Evolutionary conservation across 2,888 invertebrate species (phyloP), one percentile per base, ranked within the genome.

Genomic region (Leptopilina myrica): DNA sequence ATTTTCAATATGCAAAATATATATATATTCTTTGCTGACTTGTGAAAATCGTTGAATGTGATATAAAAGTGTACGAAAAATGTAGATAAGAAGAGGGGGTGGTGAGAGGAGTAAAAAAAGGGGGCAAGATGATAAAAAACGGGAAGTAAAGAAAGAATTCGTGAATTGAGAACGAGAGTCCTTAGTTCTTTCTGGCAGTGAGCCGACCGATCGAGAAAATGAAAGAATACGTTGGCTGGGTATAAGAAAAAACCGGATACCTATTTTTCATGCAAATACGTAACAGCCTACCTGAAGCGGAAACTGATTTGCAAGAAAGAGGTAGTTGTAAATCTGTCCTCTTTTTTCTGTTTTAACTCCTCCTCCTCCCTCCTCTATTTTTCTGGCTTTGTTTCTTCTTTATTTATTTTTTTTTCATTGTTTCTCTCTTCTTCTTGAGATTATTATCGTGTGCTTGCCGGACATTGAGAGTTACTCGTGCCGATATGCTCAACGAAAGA

Each of bases 1-100:
- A 85, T 88, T 88, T 87, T 85, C 86, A 87, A 87, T 83, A 84
- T 80, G 81, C 77, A 73, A 49, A 49, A 49, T 11, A 67, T 20
- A 20, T 20, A 20, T 20, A 20, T 77, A 65, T 43, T 8, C 43
- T 8, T 33, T 33, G 8, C 43, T 43, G 9, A 56, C 66, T 69
- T 76, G 33, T 33, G 79, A 80, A 83, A 82, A 80, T 78, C 80
- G 79, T 78, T 69, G 62, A 80, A n/a, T 73, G 76, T 79, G 9
- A 9, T 11, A 79, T 80, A 53, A 78, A 33, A 80, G 56, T 78
- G 15, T 66, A 81, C 79, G 67, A 76, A 33, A 82, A 76, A 80
- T 78, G 77, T 73, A 40, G 78, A 79, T 77, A 78, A 78, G 76
- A 81, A 78, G 11, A 11, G 49, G 49, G 11, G 11, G 33, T 33